phyloP scores from a whole-genome alignment of 1,140 invertebrate genomes.

The Drosophila bipectinata region DNA sequence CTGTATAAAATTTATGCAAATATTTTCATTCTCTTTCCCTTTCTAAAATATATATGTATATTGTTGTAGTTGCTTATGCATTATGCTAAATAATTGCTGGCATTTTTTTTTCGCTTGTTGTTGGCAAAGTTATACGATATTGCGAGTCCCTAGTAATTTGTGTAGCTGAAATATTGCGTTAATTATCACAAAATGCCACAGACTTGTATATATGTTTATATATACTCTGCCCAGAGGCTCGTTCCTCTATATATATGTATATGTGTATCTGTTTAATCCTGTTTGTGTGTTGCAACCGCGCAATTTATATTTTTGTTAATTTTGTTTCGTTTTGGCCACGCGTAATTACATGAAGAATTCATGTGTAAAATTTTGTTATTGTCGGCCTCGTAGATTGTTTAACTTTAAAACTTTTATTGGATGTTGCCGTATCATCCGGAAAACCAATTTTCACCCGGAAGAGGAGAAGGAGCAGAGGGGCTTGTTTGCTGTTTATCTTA shows the following conservation, averaged over 20 bases:
- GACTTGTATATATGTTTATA: not conserved
- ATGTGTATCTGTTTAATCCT: conserved; percentile 7
- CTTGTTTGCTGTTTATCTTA: not conserved
- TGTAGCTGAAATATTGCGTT: conserved; percentile 67
- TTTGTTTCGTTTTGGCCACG: conserved; percentile 61
- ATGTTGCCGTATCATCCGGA: conserved; percentile 23
- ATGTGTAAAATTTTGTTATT: conserved; percentile 70
- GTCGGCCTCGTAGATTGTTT: conserved; percentile 47
- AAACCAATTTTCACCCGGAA: conserved; percentile 31
- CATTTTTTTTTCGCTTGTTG: conserved; percentile 24
- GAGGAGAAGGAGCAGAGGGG: not conserved
- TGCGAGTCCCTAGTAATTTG: conserved; percentile 54
- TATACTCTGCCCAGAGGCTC: conserved; percentile 12
- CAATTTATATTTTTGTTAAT: conserved; percentile 65
- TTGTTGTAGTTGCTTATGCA: conserved; percentile 65
- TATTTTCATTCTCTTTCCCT: conserved; percentile 48
- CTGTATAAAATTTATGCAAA: conserved; percentile 74
- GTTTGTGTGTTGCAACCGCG: conserved; percentile 22
- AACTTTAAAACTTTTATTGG: conserved; percentile 58
- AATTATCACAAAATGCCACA: conserved; percentile 63
- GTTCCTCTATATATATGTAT: conserved; percentile 13
- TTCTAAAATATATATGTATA: conserved; percentile 43
- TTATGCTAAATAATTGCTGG: conserved; percentile 73
- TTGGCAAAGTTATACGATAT: conserved; percentile 19
- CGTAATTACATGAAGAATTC: conserved; percentile 79